Base-by-base conservation (phyloP, 2,888 invertebrate genomes). In the Antitype chi region DNA sequence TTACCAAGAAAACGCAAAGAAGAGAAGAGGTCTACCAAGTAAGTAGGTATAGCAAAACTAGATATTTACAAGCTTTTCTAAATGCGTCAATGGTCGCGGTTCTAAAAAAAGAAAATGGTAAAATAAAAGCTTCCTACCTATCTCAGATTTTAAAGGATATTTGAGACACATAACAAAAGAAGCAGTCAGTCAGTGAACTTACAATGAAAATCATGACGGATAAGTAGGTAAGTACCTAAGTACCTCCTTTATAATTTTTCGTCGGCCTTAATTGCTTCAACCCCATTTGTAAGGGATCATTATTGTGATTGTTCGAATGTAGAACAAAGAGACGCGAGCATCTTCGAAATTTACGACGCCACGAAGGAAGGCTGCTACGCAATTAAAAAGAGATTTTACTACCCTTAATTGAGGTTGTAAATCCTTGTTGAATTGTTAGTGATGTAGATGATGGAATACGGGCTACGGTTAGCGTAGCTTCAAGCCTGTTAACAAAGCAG, bases 321-420 rank as follows among this genome's bases (percentile, higher is more conserved):
- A 64, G 64, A 82, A 73, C 76, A 80, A 86, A 86, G 81, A 47
- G 71, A 66, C 49, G 71, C 80, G 68, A 53, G 69, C 69, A 70
- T 81, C 80, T 83, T 76, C 57, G 32, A 76, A 81, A 77, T 87
- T 85, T 78, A 85, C 71, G 81, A 84, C 49, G 38, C 66, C 62
- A 28, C 55, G 49, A 63, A 64, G 68, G 74, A 66, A 55, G 63
- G 72, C 74, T 76, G 79, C 76, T 82, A 53, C 57, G 85, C 84
- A 89, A 89, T 89, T 89, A 88, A 90, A 87, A 88, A 85, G 82
- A 83, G 85, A 88, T 89, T 87, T 88, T 80, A 71, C 73, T 71
- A 70, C 69, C 63, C 55, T 55, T 81, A 88, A 87, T 88, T 82
- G 76, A 75, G 78, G 77, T 81, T 76, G 74, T 85, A 86, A 87